Evolutionary conservation across 1,140 invertebrate species (phyloP), one percentile per base, ranked within the genome.

Genomic region (Metopolophium dirhodum): DNA sequence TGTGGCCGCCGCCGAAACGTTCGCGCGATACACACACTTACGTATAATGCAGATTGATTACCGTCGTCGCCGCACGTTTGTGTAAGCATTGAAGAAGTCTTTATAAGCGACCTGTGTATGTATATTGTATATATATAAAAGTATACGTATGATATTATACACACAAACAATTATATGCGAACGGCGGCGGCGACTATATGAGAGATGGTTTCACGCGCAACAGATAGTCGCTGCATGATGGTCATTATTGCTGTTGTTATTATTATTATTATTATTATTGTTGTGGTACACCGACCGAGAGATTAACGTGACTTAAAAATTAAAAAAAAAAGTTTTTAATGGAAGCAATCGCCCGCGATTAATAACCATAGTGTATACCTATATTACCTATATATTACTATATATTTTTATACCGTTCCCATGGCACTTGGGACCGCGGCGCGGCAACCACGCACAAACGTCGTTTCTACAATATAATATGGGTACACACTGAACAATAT

Each of bases 31-130:
- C 47, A 92, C 35, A 26, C 77, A 14, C 77, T 47, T 41, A 61
- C 57, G 57, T 7, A 92, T 92, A 92, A 92, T 92, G 91, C 45
- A 83, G 91, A 92, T 92, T 92, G 91, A 92, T 92, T 92, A 92
- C 91, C 91, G 41, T 6, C 45, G 91, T 8, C 22, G 91, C 77
- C n/a, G 47, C 41, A n/a, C 49, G 88, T 89, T 89, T 54, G 87
- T 87, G 22, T 51, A 41, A 23, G 41, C 37, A 37, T 89, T 20
- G n/a, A 77, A 77, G 57, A 91, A 91, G 90, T 91, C 90, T 91
- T 91, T 91, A 82, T 91, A 91, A 82, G 18, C 45, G 20, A 30
- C 85, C 45, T 41, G 83, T 41, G 83, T 30, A 4, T 11, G 8
- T 47, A 20, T 47, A 54, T 54, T 11, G 8, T 47, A 20, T 47